A percentile compares a stretch with the other conserved stretches of the same genome.
phyloP scores from a whole-genome alignment of 2,888 invertebrate species.

The Drosophila gaucha region DNA sequence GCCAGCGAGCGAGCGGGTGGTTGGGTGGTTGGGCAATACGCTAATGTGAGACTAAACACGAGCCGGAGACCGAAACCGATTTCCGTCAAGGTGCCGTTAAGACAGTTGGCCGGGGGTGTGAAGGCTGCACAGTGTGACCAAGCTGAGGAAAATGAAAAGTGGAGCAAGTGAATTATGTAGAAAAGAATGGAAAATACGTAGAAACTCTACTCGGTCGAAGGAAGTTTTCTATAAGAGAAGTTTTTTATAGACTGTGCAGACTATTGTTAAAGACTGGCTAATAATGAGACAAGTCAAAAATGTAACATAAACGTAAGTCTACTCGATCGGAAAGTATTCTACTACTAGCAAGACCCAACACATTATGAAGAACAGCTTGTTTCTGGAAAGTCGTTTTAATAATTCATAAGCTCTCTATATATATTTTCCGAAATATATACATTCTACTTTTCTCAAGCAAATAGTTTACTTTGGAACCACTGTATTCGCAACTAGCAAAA shows the following conservation, averaged over 20 bases:
- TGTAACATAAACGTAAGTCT: too few species aligned
- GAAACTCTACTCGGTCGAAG: too few species aligned
- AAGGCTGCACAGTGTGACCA: constrained; percentile 29
- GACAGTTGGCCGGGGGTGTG: neutral
- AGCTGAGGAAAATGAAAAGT: neutral
- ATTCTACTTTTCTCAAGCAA: neutral
- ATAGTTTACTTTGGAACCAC: constrained; percentile 10
- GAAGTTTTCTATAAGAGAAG: too few species aligned
- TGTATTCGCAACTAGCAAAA: constrained; percentile 21
- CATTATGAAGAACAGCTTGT: too few species aligned
- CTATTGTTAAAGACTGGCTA: too few species aligned
- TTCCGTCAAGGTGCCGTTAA: constrained; percentile 57
- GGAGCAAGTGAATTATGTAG: neutral
- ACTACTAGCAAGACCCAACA: too few species aligned
- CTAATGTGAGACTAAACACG: constrained; percentile 78
- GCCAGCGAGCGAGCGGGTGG: neutral
- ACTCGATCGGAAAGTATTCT: too few species aligned
- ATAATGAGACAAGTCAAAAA: too few species aligned
- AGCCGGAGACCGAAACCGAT: constrained; percentile 70
- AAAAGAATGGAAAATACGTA: too few species aligned
- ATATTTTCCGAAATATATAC: neutral
- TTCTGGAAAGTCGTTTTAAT: too few species aligned
- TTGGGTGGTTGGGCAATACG: constrained; percentile 47
- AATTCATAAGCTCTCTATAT: too few species aligned
- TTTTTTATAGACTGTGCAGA: too few species aligned